Base-by-base conservation (phyloP, 2,113 vertebrate genomes). In the Epinephelus moara region DNA sequence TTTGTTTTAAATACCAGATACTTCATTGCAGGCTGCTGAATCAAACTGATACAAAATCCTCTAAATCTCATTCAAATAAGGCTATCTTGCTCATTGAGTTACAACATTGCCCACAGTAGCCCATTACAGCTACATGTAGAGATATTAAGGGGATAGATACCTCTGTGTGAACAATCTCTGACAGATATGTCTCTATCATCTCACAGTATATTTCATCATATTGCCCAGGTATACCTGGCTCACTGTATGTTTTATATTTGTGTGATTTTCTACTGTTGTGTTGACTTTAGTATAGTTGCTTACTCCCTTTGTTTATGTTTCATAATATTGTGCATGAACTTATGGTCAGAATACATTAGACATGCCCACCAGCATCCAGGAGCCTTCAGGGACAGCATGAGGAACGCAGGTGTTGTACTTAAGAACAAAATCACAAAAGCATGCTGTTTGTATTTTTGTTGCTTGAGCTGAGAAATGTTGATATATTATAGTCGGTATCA, bases 401-500 rank as follows among this genome's bases (percentile, higher is more conserved):
- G 62, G 55, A 53, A 45, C 13, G 42, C 78, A 71, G 84, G 63
- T 78, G 73, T 13, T 56, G 17, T 5, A 4, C 33, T 67, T 17
- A 60, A 47, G 50, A 33, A 50, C 11, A 50, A 63, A 62, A 84
- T 78, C 61, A 71, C 47, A 71, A 40, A 23, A 17, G 17, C 0
- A 0, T 8, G 40, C 6, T 19, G 40, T 78, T 75, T 75, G 57
- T 47, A 21, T 74, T 72, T 23, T 64, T 45, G 15, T n/a, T 56
- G 52, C 17, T 37, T 56, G 56, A 79, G 50, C 21, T 21, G 21
- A 78, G 37, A 71, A 56, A 83, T 50, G 57, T 63, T 52, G 57
- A 64, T 25, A 8, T 40, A 52, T 63, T 71, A 75, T 17, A 52
- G 55, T 47, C 3, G 2, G n/a, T 33, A 63, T 79, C n/a, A 25